phyloP scores from a whole-genome alignment of 2,113 vertebrate species.

The Ammospiza nelsoni region DNA sequence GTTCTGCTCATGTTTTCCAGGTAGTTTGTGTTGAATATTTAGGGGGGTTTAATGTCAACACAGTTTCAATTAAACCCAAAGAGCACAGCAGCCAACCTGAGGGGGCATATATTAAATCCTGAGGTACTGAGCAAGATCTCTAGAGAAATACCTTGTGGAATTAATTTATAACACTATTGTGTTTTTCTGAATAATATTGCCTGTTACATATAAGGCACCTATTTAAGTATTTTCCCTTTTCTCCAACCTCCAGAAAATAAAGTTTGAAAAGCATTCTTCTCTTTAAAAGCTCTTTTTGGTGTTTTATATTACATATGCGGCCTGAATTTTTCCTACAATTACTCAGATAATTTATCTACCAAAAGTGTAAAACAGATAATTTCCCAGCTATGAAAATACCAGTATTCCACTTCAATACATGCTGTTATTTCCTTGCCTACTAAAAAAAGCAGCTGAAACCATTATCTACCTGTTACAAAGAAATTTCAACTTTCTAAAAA shows the following conservation, averaged over 20 bases:
- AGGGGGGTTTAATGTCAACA: neutral
- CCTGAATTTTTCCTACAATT: slow-evolving; percentile 16
- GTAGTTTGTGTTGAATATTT: neutral
- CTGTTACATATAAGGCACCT: neutral
- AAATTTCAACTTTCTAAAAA: slow-evolving; percentile 50
- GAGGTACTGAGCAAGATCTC: neutral
- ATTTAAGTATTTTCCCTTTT: slow-evolving; percentile 20
- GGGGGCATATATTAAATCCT: neutral
- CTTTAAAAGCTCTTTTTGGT: neutral
- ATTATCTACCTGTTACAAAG: slow-evolving; percentile 47
- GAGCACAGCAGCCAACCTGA: neutral
- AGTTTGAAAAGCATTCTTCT: slow-evolving; percentile 49
- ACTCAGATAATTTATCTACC: slow-evolving; percentile 42
- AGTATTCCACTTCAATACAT: neutral
- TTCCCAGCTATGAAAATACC: slow-evolving; percentile 41
- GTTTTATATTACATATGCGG: neutral
- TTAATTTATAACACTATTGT: slow-evolving; percentile 26
- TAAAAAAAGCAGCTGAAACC: slow-evolving; percentile 20
- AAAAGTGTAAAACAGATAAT: neutral
- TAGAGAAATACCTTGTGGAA: neutral
- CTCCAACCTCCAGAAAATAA: slow-evolving; percentile 31
- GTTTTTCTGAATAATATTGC: neutral
- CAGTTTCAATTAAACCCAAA: neutral
- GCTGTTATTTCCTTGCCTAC: slow-evolving; percentile 21
- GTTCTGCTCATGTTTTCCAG: neutral